phyloP scores from a whole-genome alignment of 2,113 vertebrate genomes.

The Psephotus haematonotus region DNA sequence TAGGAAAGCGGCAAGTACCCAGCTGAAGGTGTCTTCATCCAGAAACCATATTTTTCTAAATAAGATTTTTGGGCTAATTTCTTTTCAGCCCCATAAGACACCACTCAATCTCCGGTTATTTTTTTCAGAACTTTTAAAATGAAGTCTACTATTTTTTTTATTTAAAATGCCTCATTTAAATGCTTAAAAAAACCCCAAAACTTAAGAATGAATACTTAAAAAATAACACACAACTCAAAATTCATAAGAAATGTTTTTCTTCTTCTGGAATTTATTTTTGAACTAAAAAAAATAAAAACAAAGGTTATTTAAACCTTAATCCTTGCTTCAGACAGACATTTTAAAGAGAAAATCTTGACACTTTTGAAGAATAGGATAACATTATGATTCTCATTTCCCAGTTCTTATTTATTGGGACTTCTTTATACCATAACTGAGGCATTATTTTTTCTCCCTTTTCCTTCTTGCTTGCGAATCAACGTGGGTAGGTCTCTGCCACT shows the following conservation, averaged over 20 bases:
- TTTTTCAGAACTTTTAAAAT: neutral
- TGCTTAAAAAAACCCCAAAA: neutral
- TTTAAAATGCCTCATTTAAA: neutral
- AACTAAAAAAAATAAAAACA: neutral
- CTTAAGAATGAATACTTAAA: neutral
- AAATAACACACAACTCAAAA: neutral
- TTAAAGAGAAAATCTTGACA: neutral
- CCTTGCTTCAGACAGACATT: neutral
- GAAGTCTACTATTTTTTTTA: neutral
- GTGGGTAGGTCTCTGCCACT: neutral
- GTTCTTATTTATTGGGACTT: neutral
- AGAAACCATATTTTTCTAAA: neutral
- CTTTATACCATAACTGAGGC: neutral
- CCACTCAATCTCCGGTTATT: neutral
- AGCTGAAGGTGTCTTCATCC: neutral
- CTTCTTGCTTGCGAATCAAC: neutral
- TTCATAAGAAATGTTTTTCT: neutral
- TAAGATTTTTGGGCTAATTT: neutral
- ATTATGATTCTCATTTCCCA: rapidly evolving
- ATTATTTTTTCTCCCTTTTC: neutral
- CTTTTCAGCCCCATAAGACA: neutral
- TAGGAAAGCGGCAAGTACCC: neutral
- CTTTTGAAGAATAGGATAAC: neutral
- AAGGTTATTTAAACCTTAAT: neutral
- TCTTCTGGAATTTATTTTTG: neutral